Percentiles rank a stretch among this genome's conserved stretches.
These are phyloP conservation scores for Apis dorsata DNA, from an alignment of 1,140 invertebrate genomes.

Conservation along the genomic window DNA sequence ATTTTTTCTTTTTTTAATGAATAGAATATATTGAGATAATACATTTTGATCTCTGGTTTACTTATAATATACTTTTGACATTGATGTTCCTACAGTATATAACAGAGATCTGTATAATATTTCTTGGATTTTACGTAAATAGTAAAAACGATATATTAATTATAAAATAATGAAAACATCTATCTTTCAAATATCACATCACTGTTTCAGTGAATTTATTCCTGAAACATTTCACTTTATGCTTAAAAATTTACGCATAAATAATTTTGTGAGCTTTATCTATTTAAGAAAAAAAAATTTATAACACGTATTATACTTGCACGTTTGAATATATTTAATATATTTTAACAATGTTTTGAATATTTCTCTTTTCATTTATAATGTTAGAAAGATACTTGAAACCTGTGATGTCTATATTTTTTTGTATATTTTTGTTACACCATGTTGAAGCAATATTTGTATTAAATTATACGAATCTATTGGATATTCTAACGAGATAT, in stretches of 20 bases:
- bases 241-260: not conserved
- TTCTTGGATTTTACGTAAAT: not conserved
- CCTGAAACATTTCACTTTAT: not conserved
- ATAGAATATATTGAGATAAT: not conserved
- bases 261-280: not conserved
- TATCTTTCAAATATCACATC: not conserved
- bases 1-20: not conserved
- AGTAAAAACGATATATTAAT: not conserved
- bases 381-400: not conserved
- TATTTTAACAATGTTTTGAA: not conserved
- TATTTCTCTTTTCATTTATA: not conserved
- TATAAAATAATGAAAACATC: not conserved
- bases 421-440: constrained; percentile 39
- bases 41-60: not conserved
- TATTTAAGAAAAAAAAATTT: not conserved
- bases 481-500: not conserved
- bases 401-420: constrained; percentile 37
- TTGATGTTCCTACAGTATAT: constrained; percentile 20
- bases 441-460: not conserved
- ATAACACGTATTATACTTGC: too few species aligned
- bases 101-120: not conserved
- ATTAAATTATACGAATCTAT: not conserved
- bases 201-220: not conserved
- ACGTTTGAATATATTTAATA: not conserved
- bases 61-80: not conserved